Evolutionary conservation across 2,113 vertebrate species (phyloP), one percentile per base, ranked within the genome.

Genomic region (Macaca nemestrina): DNA sequence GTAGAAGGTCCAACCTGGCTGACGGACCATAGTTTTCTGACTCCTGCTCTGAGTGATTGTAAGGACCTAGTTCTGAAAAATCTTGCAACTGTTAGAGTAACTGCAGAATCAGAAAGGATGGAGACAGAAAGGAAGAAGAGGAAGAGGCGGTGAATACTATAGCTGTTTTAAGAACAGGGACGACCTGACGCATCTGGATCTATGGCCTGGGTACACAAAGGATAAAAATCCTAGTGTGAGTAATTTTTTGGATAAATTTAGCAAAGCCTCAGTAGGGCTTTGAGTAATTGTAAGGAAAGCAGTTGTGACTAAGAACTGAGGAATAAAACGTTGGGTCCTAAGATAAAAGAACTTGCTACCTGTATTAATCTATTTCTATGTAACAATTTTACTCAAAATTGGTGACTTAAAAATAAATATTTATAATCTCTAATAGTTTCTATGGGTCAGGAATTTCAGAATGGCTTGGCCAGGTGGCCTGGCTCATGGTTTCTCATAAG

Each of bases 31-130:
- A n/a, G 17, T 90, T 93, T 80, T 35, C 81, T 85, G 27, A 88
- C 6, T 23, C 48, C 23, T 85, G 13, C 6, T 23, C 45, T 13
- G 2, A 64, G 48, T 32, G 2, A 72, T 67, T 14, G 88, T 80
- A 45, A 64, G 61, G 38, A 80, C 20, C 12, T 52, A 50, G 18
- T 43, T 90, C 89, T 85, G 55, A 84, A 95, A 96, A 72, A 30
- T 48, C 40, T 68, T 43, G 38, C 73, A 50, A 48, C 6, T 57
- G 89, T 91, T 72, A 40, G 27, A 72, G 6, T 80, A 88, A 73
- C 40, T 55, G n/a, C 30, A 84, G 48, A 90, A n/a, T 87, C 12
- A 81, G 50, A 59, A 81, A 88, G 5, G 20, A n/a, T 61, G 14
- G 64, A 72, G 43, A 76, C 86, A 13, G 2, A 82, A 89, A 81